Conservation (phyloP, 35 echinoderm and acorn worm species). For the Ophioderma brevispina region DNA sequence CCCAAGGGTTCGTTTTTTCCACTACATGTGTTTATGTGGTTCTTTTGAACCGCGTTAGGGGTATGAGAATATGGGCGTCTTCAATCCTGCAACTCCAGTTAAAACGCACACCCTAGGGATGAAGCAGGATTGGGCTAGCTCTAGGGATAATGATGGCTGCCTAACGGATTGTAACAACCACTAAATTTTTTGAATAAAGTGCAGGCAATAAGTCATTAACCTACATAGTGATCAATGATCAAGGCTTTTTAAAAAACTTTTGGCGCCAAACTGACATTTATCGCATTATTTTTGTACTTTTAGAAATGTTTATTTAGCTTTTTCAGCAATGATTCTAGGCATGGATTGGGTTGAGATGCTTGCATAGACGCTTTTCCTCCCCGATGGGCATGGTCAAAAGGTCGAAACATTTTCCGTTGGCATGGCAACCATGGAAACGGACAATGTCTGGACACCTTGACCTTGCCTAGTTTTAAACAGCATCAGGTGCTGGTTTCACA, state of each 20-base stretch:
- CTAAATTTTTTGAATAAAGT: background rate
- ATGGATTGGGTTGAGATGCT: conserved; percentile 36
- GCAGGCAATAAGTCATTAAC: background rate
- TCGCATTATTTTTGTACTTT: conserved; percentile 25
- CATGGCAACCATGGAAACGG: background rate
- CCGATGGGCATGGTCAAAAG: background rate
- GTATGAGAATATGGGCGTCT: background rate
- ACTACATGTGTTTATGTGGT: no score
- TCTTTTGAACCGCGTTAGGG: background rate
- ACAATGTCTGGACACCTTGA: background rate
- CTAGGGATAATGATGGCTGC: background rate
- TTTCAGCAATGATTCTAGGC: conserved; percentile 21
- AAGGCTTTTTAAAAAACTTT: conserved; percentile 20
- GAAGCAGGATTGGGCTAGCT: background rate
- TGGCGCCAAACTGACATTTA: conserved; percentile 11
- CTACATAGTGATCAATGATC: background rate
- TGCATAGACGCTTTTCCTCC: conserved; percentile 43
- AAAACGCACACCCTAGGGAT: background rate
- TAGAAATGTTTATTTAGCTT: conserved; percentile 4
- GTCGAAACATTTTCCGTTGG: background rate
- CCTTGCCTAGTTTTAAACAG: background rate
- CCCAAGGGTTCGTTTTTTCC: no score
- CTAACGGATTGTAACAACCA: background rate
- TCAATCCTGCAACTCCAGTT: background rate
- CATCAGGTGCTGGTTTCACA: background rate